Conservation (phyloP, 2,113 vertebrate species). For the Fukomys damarensis region DNA sequence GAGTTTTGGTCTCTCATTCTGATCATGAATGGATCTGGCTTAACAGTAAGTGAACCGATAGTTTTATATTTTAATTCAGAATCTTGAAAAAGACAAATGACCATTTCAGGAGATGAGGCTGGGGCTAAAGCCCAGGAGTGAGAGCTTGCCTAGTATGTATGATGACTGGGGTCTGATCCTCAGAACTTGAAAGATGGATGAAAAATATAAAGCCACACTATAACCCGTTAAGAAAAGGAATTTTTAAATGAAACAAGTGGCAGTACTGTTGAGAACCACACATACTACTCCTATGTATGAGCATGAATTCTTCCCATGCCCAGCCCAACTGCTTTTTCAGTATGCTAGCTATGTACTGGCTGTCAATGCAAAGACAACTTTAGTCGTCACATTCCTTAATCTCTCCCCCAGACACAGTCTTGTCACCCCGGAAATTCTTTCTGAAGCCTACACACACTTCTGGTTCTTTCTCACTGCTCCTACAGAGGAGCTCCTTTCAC, state of each 20-base stretch:
- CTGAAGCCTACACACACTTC: neutral
- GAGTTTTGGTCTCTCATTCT: neutral
- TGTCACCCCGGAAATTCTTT: neutral
- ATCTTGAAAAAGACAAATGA: conserved; percentile 31
- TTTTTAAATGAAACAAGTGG: neutral
- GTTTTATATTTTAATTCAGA: conserved; percentile 54
- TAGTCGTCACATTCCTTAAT: neutral
- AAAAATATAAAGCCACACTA: neutral
- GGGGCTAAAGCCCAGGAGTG: neutral
- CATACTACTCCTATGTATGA: neutral
- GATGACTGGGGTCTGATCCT: neutral
- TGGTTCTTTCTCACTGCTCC: neutral
- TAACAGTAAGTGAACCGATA: neutral
- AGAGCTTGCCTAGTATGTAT: neutral
- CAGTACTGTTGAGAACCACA: neutral
- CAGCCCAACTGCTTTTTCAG: neutral
- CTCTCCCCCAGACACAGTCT: neutral
- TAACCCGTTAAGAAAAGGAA: neutral
- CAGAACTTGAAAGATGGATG: neutral
- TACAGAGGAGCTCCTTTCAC: neutral
- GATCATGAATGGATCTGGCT: neutral
- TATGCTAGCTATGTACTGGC: neutral
- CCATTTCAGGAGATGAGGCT: neutral
- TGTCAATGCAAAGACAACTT: neutral
- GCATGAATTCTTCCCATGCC: neutral